Evolutionary conservation across 2,113 vertebrate genomes (phyloP), one percentile per base, ranked within the genome.

Genomic region (Pitta sordida): DNA sequence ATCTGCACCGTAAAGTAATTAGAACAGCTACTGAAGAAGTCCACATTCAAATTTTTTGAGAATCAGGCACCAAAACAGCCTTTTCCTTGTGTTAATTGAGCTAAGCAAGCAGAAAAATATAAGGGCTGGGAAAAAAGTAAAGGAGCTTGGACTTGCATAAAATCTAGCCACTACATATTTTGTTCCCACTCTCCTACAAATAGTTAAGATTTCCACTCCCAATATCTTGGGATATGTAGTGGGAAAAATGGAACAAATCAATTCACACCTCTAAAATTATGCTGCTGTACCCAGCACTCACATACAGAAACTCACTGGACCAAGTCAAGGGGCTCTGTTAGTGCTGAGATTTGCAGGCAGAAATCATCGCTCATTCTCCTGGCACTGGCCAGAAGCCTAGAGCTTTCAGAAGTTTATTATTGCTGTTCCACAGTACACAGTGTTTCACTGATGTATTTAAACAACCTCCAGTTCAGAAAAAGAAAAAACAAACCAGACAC

Each of bases 321-420:
- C 62, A 78, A 80, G 68, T 44, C 34, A 63, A 76, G 44, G 19
- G 30, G 17, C 44, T 27, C 58, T 70, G 17, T 18, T 71, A 59
- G 15, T 15, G 11, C 39, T 71, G 32, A 36, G 77, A 41, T 92
- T 78, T 75, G 37, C 49, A 64, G 60, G 64, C 43, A 27, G 53
- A 60, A 79, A 44, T 92, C 69, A 68, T 75, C 1, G 7, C 56
- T 82, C 81, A 89, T 68, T 87, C 65, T 91, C 22, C 65, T 23
- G 30, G 80, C 86, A 94, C 62, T 65, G 74, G 62, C 19, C 74
- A 75, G 70, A 71, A 94, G 53, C 26, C 48, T 68, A 34, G 15
- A 52, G 41, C 34, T 89, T 86, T 58, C 88, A 65, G 16, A 43
- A 94, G 74, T 85, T 94, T 82, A 82, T 93, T 87, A 92, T 85